Evolutionary conservation across 2,113 vertebrate species (phyloP), one percentile per base, ranked within the genome.

Genomic region (Hyperopisus bebe): DNA sequence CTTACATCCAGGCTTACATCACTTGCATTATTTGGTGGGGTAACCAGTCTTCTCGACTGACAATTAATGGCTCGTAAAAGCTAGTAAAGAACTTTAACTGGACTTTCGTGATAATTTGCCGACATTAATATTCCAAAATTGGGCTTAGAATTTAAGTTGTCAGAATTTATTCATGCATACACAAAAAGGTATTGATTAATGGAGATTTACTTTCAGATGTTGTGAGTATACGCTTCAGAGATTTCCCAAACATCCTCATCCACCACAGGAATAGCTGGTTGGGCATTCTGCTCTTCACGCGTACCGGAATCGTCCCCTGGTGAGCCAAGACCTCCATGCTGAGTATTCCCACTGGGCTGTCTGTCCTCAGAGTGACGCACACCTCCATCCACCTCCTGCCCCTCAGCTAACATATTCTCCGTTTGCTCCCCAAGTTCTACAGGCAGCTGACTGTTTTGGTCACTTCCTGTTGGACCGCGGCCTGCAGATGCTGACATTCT

Each of bases 181-280:
- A 42, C 5, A 7, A 31, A 77, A 39, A 80, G 31, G 35, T 80
- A 80, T n/a, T 55, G 17, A 82, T 35, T 83, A 9, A 39, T 55
- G 31, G 50, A 46, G 48, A 50, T 55, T 1, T 19, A 55, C n/a
- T 2, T 21, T 89, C 48, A 89, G 13, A 39, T 24, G 48, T 83
- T 84, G 7, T 84, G 1, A 44, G 6, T 7, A 8, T 44, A 55
- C 6, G 17, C 46, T 80, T 31, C 66, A 31, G 90, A n/a, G 8
- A 82, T 93, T 53, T 95, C 93, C 93, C 94, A 94, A 89, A 94
- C 91, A 47, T 95, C 93, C 89, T 95, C 94, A 92, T 94, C 94
- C 86, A 92, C 94, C 11, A 90, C 27, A 62, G 92, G 83, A 39
- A 50, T 47, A 19, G 70, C 21, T 27, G 89, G 47, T 31, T 47